Evolutionary conservation across 2,113 vertebrate genomes (phyloP).

Genomic region (Dendropsophus ebraccatus): DNA sequence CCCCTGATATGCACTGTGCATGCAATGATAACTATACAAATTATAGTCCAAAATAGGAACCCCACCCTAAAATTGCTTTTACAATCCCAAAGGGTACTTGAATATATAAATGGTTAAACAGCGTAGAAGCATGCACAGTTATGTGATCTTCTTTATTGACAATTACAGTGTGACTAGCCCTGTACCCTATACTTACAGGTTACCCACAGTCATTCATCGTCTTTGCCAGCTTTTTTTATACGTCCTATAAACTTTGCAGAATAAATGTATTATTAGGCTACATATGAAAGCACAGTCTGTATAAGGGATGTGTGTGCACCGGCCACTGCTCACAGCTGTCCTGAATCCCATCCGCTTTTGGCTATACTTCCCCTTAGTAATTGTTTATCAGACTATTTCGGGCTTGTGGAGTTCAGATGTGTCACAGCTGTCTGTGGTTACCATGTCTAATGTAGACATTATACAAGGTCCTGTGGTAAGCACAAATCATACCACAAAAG

Average conservation of each 20-base stretch:
- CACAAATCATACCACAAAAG: slow-evolving; percentile 14
- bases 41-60: too few species aligned
- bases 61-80: neutral
- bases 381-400: slow-evolving; percentile 45
- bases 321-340: slow-evolving; percentile 17
- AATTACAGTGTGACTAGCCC: neutral
- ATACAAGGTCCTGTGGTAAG: slow-evolving; percentile 22
- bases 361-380: slow-evolving; percentile 4
- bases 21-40: too few species aligned
- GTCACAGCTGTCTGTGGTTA: slow-evolving; percentile 51
- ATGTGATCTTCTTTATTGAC: neutral
- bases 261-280: slow-evolving; percentile 11
- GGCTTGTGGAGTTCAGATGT: slow-evolving; percentile 10
- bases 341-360: slow-evolving; percentile 19
- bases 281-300: neutral
- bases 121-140: neutral
- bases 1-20: too few species aligned
- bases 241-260: neutral
- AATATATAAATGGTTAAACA: neutral
- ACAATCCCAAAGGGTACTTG: neutral
- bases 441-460: slow-evolving; percentile 32
- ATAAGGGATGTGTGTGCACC: neutral
- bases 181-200: slow-evolving; percentile 4
- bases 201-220: neutral
- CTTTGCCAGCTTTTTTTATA: neutral